Conservation (phyloP, 2,888 invertebrate species). For the Trichopria drosophilae region DNA sequence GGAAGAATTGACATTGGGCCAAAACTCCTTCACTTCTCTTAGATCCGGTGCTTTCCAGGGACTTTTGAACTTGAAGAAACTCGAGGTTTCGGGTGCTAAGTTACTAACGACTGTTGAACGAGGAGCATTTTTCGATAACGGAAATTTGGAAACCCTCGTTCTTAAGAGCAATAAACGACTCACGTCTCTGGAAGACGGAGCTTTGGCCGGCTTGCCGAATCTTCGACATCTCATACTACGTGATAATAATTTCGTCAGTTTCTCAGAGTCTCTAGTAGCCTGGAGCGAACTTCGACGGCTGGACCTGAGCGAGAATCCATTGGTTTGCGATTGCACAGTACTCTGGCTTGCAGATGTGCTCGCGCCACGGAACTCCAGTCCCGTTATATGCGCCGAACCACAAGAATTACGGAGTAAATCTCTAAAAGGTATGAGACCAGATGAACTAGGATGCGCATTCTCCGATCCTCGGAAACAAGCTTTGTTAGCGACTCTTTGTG, state of each 20-base stretch:
- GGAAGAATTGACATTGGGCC: conserved; percentile 80
- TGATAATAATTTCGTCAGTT: conserved; percentile 75
- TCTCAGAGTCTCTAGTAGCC: conserved; percentile 78
- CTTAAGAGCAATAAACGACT: conserved; percentile 79
- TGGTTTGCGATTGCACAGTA: conserved; percentile 78
- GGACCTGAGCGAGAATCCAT: conserved; percentile 81
- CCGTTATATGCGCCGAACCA: conserved; percentile 75
- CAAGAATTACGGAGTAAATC: conserved; percentile 64
- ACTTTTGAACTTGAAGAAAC: conserved; percentile 72
- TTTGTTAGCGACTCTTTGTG: conserved; percentile 75
- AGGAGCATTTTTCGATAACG: conserved; percentile 78
- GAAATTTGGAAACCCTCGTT: conserved; percentile 77
- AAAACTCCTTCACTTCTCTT: conserved; percentile 75
- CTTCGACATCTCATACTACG: conserved; percentile 74
- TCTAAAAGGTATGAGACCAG: conserved; percentile 70
- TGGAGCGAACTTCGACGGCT: conserved; percentile 77
- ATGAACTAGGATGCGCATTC: conserved; percentile 80
- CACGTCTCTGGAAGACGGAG: conserved; percentile 72
- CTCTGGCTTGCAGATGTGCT: conserved; percentile 78
- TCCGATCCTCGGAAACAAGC: conserved; percentile 79
- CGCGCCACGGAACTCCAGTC: conserved; percentile 69
- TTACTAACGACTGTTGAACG: conserved; percentile 73
- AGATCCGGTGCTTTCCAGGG: conserved; percentile 77
- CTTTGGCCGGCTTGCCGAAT: conserved; percentile 77
- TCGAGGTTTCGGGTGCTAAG: conserved; percentile 79